A percentile compares a stretch with the other conserved stretches of the same genome.
phyloP scores from a whole-genome alignment of 2,797 vertebrate genomes.

The Brachymystax lenok region DNA sequence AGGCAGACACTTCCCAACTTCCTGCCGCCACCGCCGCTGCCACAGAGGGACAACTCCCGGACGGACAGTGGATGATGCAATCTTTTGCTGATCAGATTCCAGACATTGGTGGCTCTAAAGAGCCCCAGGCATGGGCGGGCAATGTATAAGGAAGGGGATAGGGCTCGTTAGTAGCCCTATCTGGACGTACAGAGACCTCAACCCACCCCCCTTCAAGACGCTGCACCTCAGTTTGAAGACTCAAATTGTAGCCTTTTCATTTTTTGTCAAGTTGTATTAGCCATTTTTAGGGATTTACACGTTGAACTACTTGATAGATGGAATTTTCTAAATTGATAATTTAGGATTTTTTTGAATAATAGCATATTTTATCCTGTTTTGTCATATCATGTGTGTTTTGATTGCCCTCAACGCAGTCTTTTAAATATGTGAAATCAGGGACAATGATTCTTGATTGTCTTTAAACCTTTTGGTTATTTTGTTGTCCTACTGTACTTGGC shows the following conservation, averaged over 20 bases:
- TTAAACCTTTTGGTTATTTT: too few relatives aligned
- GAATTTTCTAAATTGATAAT: constrained; percentile 28
- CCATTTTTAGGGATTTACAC: constrained; percentile 41
- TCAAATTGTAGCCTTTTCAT: constrained; percentile 30
- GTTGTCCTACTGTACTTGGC: constrained; percentile 36
- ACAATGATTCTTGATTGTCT: constrained; percentile 32
- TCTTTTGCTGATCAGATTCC: constrained; percentile 87
- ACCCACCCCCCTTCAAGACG: constrained; percentile 28
- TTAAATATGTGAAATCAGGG: constrained; percentile 69
- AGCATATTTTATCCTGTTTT: constrained; percentile 45
- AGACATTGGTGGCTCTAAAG: constrained; percentile 70
- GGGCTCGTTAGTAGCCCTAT: constrained; percentile 23
- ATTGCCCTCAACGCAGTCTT: constrained; percentile 52
- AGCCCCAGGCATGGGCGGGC: constrained; percentile 44
- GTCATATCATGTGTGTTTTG: constrained; percentile 36
- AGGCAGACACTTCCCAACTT: constrained; percentile 56
- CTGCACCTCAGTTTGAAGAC: constrained; percentile 18
- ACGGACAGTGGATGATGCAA: constrained; percentile 88
- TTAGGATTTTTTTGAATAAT: constrained; percentile 41
- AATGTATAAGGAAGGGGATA: constrained; percentile 28
- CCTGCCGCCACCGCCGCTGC: neutral
- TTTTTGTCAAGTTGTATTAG: constrained; percentile 39
- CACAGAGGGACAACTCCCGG: constrained; percentile 70
- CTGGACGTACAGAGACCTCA: constrained; percentile 35
- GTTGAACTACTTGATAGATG: constrained; percentile 34